Conservation (phyloP, 37 sponge, comb jelly and placozoan species). For the Spongilla lacustris region DNA sequence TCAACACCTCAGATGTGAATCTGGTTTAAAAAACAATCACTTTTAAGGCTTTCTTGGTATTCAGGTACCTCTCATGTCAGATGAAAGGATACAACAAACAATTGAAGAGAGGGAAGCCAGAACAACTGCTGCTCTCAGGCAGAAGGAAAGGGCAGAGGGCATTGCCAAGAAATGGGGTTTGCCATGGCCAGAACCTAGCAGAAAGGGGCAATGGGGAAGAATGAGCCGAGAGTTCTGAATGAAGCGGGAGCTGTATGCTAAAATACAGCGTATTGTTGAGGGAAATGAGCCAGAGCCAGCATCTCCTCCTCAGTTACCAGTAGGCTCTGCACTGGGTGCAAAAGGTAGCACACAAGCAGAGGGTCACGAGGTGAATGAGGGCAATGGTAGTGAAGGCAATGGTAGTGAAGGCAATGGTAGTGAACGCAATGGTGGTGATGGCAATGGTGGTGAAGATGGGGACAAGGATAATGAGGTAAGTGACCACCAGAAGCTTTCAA, state of each 20-base stretch:
- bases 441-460: background rate
- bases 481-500: background rate
- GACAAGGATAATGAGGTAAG: background rate
- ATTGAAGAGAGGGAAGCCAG: background rate
- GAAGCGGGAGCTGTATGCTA: background rate
- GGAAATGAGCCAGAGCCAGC: background rate
- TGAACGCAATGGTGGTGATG: background rate
- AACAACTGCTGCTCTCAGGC: background rate
- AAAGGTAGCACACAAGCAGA: background rate
- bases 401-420: background rate
- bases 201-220: slow-evolving; percentile 1
- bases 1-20: background rate
- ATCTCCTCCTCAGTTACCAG: background rate
- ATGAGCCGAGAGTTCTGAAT: background rate
- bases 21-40: slow-evolving; percentile 1
- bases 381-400: background rate
- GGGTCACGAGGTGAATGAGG: background rate
- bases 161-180: slow-evolving; percentile 1
- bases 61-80: background rate
- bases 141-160: background rate
- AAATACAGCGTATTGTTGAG: slow-evolving; percentile 1
- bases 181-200: background rate
- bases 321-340: background rate
- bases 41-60: slow-evolving; percentile 1
- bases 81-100: background rate